phyloP scores from a whole-genome alignment of 2,888 invertebrate genomes.

The Tetanocera ferruginea region DNA sequence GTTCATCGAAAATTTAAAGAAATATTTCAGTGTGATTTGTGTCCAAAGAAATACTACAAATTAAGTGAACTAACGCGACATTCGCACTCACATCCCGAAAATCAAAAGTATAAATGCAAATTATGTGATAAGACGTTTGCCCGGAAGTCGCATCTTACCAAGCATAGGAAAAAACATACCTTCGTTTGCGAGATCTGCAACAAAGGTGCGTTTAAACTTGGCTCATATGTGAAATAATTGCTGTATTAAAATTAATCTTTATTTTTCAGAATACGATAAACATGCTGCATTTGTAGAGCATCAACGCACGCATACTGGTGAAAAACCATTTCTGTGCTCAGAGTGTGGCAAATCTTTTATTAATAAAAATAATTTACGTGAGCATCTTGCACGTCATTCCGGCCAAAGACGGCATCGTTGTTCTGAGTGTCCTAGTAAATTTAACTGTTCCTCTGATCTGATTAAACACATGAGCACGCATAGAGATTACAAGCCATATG shows the following conservation, averaged over 20 bases:
- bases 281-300: constrained; percentile 73
- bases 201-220: constrained; percentile 33
- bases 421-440: constrained; percentile 73
- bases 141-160: constrained; percentile 72
- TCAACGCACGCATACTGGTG: constrained; percentile 72
- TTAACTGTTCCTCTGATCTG: constrained; percentile 73
- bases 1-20: constrained; percentile 52
- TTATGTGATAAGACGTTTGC: constrained; percentile 74
- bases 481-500: constrained; percentile 74
- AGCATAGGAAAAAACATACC: constrained; percentile 48
- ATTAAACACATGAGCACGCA: constrained; percentile 72
- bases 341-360: constrained; percentile 74
- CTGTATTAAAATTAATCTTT: not conserved
- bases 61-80: constrained; percentile 71
- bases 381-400: constrained; percentile 73
- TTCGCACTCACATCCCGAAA: constrained; percentile 72
- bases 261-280: constrained; percentile 70
- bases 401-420: constrained; percentile 73
- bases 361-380: constrained; percentile 72
- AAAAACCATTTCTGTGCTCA: constrained; percentile 73
- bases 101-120: constrained; percentile 72
- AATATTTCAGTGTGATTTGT: constrained; percentile 69
- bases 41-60: constrained; percentile 70
- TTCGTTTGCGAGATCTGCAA: constrained; percentile 48
- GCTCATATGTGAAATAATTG: not conserved